phyloP scores from a whole-genome alignment of 2,888 invertebrate species.

The Choreutis nemorana region DNA sequence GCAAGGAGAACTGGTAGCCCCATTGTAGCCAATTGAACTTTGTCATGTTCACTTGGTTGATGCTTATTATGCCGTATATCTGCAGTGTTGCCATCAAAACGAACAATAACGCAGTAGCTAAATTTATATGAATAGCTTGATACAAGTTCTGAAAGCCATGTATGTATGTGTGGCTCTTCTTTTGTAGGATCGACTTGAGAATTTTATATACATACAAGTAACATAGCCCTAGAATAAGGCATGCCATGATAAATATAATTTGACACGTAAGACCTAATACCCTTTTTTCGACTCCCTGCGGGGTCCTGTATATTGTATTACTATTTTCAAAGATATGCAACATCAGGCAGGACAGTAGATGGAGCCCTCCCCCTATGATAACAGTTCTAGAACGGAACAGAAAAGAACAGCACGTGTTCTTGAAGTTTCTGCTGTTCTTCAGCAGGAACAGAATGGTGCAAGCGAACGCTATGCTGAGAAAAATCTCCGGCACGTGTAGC shows the following conservation, averaged over 20 bases:
- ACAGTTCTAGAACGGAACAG: slow-evolving; percentile 82
- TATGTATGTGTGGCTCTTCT: slow-evolving; percentile 80
- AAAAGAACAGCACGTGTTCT: slow-evolving; percentile 72
- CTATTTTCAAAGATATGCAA: slow-evolving; percentile 80
- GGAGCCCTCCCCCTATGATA: slow-evolving; percentile 78
- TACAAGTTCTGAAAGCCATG: slow-evolving; percentile 83
- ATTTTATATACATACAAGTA: slow-evolving; percentile 87
- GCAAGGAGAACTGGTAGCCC: slow-evolving; percentile 87
- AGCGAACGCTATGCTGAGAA: slow-evolving; percentile 89
- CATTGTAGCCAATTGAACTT: slow-evolving; percentile 90
- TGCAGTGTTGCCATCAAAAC: slow-evolving; percentile 84
- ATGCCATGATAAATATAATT: slow-evolving; percentile 85
- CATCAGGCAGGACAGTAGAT: slow-evolving; percentile 81
- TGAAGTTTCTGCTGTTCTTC: slow-evolving; percentile 80
- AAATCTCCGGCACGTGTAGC: slow-evolving; percentile 85
- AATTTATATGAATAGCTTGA: slow-evolving; percentile 88
- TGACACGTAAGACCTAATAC: slow-evolving; percentile 81
- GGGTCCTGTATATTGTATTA: slow-evolving; percentile 52
- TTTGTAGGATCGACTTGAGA: slow-evolving; percentile 75
- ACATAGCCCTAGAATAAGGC: slow-evolving; percentile 82
- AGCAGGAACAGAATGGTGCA: slow-evolving; percentile 86
- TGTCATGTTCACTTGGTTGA: slow-evolving; percentile 63
- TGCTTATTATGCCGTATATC: slow-evolving; percentile 74
- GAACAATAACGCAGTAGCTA: slow-evolving; percentile 86
- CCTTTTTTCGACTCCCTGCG: slow-evolving; percentile 58